Conservation (phyloP, 2,888 invertebrate species). For the Timema cristinae region DNA sequence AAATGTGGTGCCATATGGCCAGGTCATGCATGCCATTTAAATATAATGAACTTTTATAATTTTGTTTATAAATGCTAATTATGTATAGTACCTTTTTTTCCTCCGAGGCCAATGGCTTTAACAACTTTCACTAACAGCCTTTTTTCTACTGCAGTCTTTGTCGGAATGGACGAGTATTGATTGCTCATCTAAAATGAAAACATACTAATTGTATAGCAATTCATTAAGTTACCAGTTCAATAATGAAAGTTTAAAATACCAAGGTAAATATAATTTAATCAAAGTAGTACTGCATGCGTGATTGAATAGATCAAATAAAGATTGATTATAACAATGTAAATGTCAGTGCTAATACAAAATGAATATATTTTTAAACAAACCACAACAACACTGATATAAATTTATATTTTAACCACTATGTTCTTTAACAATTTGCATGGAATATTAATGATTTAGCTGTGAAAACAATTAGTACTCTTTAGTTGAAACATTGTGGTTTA, state of each 20-base stretch:
- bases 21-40: too few relatives aligned
- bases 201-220: not conserved
- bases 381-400: not conserved
- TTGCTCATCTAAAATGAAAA: conserved; percentile 23
- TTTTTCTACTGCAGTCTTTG: conserved; percentile 47
- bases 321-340: too few relatives aligned
- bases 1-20: too few relatives aligned
- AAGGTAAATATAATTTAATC: too few relatives aligned
- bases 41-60: too few relatives aligned
- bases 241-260: not conserved
- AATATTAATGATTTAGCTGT: too few relatives aligned
- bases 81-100: conserved; percentile 42
- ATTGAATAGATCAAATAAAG: too few relatives aligned
- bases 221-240: not conserved
- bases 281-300: too few relatives aligned
- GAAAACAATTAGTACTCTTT: too few relatives aligned
- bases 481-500: too few relatives aligned
- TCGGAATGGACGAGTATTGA: conserved; percentile 27
- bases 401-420: too few relatives aligned
- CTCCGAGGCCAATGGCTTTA: conserved; percentile 73
- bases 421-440: too few relatives aligned
- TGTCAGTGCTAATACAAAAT: not conserved
- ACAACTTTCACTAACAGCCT: conserved; percentile 89
- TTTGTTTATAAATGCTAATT: not conserved
- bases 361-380: not conserved